These are phyloP conservation scores for Orthonyx spaldingii DNA, from an alignment of 2,113 vertebrate species.

Conservation along the genomic window DNA sequence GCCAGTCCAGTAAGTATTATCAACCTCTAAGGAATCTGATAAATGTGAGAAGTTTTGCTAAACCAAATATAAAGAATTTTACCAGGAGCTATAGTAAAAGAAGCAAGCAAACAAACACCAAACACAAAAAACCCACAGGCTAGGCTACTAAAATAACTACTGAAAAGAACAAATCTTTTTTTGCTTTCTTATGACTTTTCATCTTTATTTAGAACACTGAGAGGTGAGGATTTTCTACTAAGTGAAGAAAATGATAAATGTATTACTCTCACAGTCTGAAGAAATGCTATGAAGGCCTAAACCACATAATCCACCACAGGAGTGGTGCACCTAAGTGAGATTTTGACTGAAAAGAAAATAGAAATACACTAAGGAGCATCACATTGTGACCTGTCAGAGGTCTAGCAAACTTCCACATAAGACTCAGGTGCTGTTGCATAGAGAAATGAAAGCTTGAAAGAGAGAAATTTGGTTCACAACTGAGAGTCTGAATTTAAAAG, in stretches of 20 bases:
- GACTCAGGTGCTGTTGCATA: background rate
- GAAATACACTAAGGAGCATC: background rate
- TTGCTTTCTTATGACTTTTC: background rate
- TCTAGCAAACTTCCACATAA: background rate
- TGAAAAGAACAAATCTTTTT: background rate
- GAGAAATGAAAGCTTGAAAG: background rate
- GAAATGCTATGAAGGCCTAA: background rate
- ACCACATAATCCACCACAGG: background rate
- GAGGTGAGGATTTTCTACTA: background rate
- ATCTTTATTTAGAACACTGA: background rate
- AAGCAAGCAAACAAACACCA: background rate
- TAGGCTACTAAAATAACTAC: background rate
- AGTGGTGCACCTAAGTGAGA: background rate
- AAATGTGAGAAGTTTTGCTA: background rate
- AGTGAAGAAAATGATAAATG: background rate
- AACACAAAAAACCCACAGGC: background rate
- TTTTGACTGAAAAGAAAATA: background rate
- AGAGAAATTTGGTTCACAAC: background rate
- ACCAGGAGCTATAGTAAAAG: background rate
- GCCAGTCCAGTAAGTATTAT: background rate
- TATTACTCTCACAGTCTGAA: background rate
- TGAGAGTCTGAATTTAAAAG: background rate
- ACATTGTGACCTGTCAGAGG: background rate
- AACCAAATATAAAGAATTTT: background rate
- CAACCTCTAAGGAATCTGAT: background rate